These are phyloP conservation scores for Callorhinus ursinus DNA, from an alignment of 2,113 vertebrate genomes.

Conservation along the genomic window DNA sequence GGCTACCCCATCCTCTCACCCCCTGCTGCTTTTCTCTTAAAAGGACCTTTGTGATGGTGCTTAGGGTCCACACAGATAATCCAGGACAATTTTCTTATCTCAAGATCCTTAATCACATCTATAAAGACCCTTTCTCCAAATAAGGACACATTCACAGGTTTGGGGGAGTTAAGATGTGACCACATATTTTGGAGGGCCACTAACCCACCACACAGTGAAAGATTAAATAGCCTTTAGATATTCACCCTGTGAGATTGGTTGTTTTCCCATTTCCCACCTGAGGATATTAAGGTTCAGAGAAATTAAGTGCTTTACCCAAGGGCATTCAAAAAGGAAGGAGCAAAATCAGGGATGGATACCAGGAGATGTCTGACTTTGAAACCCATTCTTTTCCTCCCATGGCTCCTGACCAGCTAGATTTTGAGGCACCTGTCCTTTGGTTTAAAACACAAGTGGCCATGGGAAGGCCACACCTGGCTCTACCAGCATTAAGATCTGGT, in stretches of 20 bases:
- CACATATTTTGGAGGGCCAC: neutral
- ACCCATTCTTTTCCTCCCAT: neutral
- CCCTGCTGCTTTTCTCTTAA: constrained; percentile 28
- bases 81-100: neutral
- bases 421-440: neutral
- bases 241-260: neutral
- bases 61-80: neutral
- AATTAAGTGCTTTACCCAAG: neutral
- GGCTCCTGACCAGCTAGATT: neutral
- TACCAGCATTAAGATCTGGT: neutral
- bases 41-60: neutral
- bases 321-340: neutral
- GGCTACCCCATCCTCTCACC: no score
- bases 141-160: neutral
- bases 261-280: neutral
- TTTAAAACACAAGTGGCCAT: neutral
- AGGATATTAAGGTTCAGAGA: neutral
- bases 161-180: neutral
- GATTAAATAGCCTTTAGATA: neutral
- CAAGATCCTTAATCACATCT: neutral
- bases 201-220: no score
- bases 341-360: neutral
- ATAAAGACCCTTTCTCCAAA: neutral
- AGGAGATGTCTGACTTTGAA: neutral
- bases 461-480: neutral